phyloP scores from a whole-genome alignment of 2,888 invertebrate species.

The Linnaemya tessellans region DNA sequence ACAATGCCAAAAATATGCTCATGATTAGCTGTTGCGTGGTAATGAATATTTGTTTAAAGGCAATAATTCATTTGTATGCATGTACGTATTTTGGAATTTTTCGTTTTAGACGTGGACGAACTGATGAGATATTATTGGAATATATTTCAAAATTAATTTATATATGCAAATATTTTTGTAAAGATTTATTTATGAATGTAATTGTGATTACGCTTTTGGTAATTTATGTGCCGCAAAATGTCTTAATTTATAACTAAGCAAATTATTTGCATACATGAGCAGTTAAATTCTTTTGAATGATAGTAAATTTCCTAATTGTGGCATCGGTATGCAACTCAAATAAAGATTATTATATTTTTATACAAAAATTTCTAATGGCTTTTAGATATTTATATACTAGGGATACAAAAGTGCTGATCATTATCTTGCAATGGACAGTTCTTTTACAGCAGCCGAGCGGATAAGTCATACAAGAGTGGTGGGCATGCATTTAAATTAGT shows the following conservation, averaged over 20 bases:
- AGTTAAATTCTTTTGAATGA: background rate
- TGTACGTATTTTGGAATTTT: conserved; percentile 9
- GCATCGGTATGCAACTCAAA: no score
- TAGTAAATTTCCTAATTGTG: conserved; percentile 13
- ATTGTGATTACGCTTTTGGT: conserved; percentile 19
- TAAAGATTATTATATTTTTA: no score
- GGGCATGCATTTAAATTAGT: no score
- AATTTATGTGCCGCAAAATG: conserved; percentile 33
- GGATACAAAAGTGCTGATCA: no score
- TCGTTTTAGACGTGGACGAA: background rate
- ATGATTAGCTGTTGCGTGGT: conserved; percentile 36
- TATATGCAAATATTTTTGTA: conserved; percentile 49
- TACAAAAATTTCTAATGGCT: no score
- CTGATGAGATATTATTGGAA: conserved; percentile 25
- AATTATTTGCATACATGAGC: background rate
- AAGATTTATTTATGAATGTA: conserved; percentile 27
- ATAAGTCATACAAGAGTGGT: no score
- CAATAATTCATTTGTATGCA: conserved; percentile 8
- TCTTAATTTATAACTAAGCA: conserved; percentile 9
- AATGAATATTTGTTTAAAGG: conserved; percentile 51
- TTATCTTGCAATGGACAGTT: no score
- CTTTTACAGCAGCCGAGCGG: no score
- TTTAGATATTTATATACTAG: no score
- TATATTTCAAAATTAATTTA: conserved; percentile 56
- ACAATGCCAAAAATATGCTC: conserved; percentile 29